Evolutionary conservation across 35 echinoderm and acorn worm species (phyloP).

Genomic region (Diadema setosum): DNA sequence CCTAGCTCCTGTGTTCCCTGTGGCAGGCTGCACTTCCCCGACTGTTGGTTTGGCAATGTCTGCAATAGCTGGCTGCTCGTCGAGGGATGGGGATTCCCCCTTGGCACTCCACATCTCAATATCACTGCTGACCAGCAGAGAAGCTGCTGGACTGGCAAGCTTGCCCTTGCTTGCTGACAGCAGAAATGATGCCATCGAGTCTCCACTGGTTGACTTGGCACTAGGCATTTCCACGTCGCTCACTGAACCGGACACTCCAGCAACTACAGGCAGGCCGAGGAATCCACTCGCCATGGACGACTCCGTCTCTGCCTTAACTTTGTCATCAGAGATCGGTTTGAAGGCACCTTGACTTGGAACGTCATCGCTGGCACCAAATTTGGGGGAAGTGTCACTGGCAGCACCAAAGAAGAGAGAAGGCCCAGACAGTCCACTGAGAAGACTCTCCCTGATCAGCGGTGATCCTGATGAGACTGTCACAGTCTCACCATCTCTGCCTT

Average conservation of each 20-base stretch:
- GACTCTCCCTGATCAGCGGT: neutral
- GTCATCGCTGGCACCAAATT: neutral
- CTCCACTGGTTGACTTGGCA: conserved; percentile 67
- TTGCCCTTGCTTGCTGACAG: neutral
- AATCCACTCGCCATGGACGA: neutral
- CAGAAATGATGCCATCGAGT: conserved; percentile 8
- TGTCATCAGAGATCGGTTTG: neutral
- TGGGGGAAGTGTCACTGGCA: neutral
- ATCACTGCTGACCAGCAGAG: conserved; percentile 13
- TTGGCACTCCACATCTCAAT: conserved; percentile 90
- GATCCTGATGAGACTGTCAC: neutral
- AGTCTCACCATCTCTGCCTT: neutral
- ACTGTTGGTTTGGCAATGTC: neutral
- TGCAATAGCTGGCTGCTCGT: neutral
- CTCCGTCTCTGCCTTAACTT: neutral
- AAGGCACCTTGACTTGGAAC: neutral
- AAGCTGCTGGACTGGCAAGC: neutral
- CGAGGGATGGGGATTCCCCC: conserved; percentile 1
- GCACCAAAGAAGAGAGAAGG: neutral
- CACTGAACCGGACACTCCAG: neutral
- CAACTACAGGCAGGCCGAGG: neutral
- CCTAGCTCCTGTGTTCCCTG: too few species aligned
- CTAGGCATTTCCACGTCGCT: conserved; percentile 87
- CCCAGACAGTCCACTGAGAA: neutral
- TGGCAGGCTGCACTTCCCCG: too few species aligned